Base-by-base conservation (phyloP, 2,113 vertebrate species). In the Psettodes erumei region DNA sequence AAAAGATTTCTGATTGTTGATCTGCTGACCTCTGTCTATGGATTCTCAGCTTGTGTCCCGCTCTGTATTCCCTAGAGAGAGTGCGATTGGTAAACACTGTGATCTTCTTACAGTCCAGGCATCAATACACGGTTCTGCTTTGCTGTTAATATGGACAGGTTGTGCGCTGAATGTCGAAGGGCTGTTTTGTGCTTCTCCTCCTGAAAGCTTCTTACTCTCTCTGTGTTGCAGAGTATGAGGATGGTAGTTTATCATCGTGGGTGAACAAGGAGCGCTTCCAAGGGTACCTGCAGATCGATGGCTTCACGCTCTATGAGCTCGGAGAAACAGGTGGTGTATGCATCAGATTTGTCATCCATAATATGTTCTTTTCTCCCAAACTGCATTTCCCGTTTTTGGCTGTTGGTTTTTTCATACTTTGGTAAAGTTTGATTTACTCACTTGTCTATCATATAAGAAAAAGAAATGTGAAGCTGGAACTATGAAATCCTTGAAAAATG, bases 241-340 rank as follows among this genome's bases (percentile, higher is more conserved):
- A 99, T 71, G 96, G 96, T 11, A 96, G 96, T 85, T 91, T 99
- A 71, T 96, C 96, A 4, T 93, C 95, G 6, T 99, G 98, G 98
- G 95, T 99, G 84, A 98, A 95, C 13, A 96, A 95, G 70, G 98
- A 99, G 85, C 96, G 97, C 48, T 99, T 99, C 93, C 96, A 96
- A 89, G 95, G 94, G 23, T 99, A 98, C 74, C 95, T 99, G 64
- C 89, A 94, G 7, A 91, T 99, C 55, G 98, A 99, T 64, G 97
- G 97, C 35, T 99, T 98, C 81, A 97, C 96, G 0, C 84, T 99
- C 0, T 99, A 99, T 81, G 98, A 99, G 85, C 96, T 99, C 13
- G 96, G 96, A 87, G 98, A 99, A 77, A 99, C 97, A 84, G 98
- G 98, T 99, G 66, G 50, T 25, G 60, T 76, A 58, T 68, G 23